These are phyloP conservation scores for Leucoraja erinaceus DNA, from an alignment of 2,113 vertebrate genomes.

Conservation along the genomic window DNA sequence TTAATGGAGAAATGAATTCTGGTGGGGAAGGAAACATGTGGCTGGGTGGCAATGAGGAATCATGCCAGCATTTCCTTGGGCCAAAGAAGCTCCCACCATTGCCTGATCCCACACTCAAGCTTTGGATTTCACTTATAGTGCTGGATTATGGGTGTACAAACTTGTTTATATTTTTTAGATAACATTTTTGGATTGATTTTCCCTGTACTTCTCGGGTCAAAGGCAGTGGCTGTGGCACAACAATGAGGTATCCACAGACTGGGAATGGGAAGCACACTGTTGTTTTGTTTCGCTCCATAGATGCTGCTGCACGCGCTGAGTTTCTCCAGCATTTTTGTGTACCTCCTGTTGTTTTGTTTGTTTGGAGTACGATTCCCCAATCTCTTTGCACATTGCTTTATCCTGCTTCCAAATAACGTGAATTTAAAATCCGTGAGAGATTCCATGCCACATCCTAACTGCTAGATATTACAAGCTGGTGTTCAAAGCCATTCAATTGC, in stretches of 20 bases:
- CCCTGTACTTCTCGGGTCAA: background rate
- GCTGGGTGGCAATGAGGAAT: no score
- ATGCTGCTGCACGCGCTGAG: no score
- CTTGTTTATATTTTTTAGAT: constrained; percentile 8
- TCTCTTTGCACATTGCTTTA: background rate
- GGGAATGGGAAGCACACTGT: background rate
- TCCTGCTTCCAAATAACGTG: background rate
- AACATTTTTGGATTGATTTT: constrained; percentile 18
- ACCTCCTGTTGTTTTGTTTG: background rate
- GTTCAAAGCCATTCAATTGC: background rate
- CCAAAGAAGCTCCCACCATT: background rate
- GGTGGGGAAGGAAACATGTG: background rate
- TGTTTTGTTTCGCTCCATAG: background rate
- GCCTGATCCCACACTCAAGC: background rate
- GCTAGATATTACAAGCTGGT: background rate
- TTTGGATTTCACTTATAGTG: constrained; percentile 11
- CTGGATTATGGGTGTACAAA: background rate
- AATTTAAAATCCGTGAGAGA: background rate
- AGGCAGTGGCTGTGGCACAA: background rate
- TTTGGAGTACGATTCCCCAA: no score
- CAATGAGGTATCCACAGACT: background rate
- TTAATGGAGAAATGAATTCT: background rate
- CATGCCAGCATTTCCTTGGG: background rate
- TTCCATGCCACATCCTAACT: background rate
- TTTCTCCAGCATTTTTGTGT: no score